phyloP scores from a whole-genome alignment of 2,113 vertebrate genomes.

The Istiophorus platypterus region DNA sequence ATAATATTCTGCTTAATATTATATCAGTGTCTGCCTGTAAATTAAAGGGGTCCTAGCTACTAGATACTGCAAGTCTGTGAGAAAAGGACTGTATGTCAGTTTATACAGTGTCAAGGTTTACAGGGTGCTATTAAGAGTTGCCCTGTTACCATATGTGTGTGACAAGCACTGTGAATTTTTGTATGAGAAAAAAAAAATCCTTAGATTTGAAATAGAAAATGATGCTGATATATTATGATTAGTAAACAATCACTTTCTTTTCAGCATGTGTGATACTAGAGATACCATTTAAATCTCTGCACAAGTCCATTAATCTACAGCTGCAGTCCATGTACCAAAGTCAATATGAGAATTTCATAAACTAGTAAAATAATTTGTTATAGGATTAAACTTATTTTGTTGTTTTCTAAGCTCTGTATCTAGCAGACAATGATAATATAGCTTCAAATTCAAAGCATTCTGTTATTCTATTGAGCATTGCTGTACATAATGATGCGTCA shows the following conservation, averaged over 20 bases:
- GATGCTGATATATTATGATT: neutral
- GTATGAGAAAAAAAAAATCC: neutral
- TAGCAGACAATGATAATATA: neutral
- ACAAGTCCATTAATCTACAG: neutral
- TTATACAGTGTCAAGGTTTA: neutral
- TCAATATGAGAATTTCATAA: neutral
- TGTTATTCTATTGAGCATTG: slow-evolving; percentile 18
- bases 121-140: neutral
- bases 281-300: neutral
- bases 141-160: neutral
- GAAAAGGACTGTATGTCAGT: neutral
- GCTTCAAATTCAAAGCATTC: neutral
- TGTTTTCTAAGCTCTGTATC: neutral
- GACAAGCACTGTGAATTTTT: neutral
- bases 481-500: slow-evolving; percentile 4
- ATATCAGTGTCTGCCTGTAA: neutral
- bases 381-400: neutral
- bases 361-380: neutral
- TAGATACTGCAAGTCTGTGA: neutral
- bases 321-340: neutral
- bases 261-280: neutral
- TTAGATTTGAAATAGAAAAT: neutral
- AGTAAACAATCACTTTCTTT: neutral
- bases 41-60: neutral
- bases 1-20: neutral